Conservation (phyloP, 2,888 invertebrate species). For the Nebria brevicollis region DNA sequence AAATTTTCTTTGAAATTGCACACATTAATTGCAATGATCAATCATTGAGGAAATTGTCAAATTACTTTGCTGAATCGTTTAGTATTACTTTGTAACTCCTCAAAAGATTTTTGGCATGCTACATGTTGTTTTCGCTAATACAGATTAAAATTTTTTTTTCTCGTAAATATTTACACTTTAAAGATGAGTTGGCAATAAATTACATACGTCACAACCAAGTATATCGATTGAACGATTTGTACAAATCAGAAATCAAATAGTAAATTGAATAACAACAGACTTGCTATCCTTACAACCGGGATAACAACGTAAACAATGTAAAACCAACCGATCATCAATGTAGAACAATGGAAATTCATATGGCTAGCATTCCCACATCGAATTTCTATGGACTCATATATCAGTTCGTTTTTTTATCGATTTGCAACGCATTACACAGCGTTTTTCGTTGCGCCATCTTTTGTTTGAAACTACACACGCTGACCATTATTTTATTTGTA, state of each 20-base stretch:
- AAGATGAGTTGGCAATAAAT: too few relatives aligned
- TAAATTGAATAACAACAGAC: background rate
- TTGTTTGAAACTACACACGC: conserved; percentile 27
- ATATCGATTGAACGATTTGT: background rate
- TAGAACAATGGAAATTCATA: conserved; percentile 42
- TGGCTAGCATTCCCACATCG: conserved; percentile 19
- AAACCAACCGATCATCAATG: conserved; percentile 28
- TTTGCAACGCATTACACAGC: conserved; percentile 25
- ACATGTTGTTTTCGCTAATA: too few relatives aligned
- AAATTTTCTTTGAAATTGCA: too few relatives aligned
- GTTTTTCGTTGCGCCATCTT: conserved; percentile 23
- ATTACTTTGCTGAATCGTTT: too few relatives aligned
- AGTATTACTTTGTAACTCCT: too few relatives aligned
- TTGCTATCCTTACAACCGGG: conserved; percentile 6
- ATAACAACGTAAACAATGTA: conserved; percentile 21
- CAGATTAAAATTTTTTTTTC: background rate
- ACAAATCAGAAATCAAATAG: conserved; percentile 10
- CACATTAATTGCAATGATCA: too few relatives aligned
- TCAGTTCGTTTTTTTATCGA: conserved; percentile 36
- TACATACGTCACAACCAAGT: background rate
- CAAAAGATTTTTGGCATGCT: too few relatives aligned
- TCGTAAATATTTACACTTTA: background rate
- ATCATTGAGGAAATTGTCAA: too few relatives aligned
- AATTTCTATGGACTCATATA: conserved; percentile 26
- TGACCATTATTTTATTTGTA: background rate